A percentile compares a stretch with the other conserved stretches of the same genome.
Evolutionary conservation across 2,113 vertebrate species (phyloP).

Genomic region (Pardalotus punctatus): DNA sequence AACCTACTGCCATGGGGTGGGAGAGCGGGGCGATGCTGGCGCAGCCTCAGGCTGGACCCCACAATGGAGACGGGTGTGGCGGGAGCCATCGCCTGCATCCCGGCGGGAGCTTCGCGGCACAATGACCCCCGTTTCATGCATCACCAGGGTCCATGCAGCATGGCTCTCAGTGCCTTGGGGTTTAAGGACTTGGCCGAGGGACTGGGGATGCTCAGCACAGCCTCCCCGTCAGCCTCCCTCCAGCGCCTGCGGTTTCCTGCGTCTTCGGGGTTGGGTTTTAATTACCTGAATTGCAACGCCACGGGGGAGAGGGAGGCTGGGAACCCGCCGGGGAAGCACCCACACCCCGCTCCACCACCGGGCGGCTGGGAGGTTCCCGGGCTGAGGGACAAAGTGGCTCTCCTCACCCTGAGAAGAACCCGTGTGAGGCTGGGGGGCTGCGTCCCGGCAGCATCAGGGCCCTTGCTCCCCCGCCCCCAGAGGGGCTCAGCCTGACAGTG

Average conservation of each 20-base stretch:
- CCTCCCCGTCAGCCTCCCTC: background rate
- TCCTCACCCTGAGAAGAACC: background rate
- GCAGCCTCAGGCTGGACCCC: background rate
- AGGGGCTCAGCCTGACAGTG: background rate
- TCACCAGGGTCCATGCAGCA: background rate
- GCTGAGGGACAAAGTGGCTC: background rate
- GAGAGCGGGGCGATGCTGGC: background rate
- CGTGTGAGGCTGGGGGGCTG: background rate
- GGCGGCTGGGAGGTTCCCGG: background rate
- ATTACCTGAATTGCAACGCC: constrained; percentile 59
- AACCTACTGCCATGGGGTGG: background rate
- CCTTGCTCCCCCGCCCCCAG: background rate
- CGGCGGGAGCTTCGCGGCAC: background rate
- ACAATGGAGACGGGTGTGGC: constrained; percentile 61
- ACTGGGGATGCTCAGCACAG: background rate
- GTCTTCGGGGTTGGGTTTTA: constrained; percentile 47
- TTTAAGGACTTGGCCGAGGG: background rate
- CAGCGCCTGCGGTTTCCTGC: constrained; percentile 51
- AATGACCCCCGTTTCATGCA: background rate
- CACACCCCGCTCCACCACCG: background rate
- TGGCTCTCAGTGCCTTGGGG: background rate
- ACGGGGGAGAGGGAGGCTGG: constrained; percentile 29
- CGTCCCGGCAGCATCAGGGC: background rate
- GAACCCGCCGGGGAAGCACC: background rate
- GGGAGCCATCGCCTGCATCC: constrained; percentile 28